Base-by-base conservation (phyloP, 2,113 vertebrate genomes). In the Psittacus erithacus region DNA sequence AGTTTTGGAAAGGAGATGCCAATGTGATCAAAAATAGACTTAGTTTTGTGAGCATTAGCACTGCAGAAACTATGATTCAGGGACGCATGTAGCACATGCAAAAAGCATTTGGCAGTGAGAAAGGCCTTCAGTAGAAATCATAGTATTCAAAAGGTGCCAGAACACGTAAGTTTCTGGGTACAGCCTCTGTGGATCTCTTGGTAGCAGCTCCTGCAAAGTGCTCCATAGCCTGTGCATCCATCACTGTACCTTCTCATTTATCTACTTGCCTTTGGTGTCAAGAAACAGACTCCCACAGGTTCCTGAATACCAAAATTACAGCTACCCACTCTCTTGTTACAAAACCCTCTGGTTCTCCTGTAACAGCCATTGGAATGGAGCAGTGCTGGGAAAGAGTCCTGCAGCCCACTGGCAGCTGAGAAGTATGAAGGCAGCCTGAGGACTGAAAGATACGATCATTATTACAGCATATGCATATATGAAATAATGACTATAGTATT, bases 101-200 rank as follows among this genome's bases (percentile, higher is more conserved):
- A 69, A 96, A 93, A 88, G 24, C 49, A 82, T 84, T 60, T 91
- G 91, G 65, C 52, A 91, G 64, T 29, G 38, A 47, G 43, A 86
- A 84, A 22, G 33, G 68, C 77, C 83, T 86, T 80, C 23, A 60
- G 93, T 74, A 86, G 92, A 75, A 86, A 64, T 50, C n/a, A 17
- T 7, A 23, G 60, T 38, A 59, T 67, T 83, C 68, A 63, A 15
- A 60, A 82, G 44, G 65, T 88, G 78, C 55, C 80, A 91, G 92
- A 81, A 93, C 4, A 5, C 9, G 0, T 77, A 62, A 49, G 76
- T 23, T 50, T 69, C 73, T 82, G 73, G 69, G 65, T 78, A 46
- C 5, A 3, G 91, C 60, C 86, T 59, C 47, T 3, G 1, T 7
- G 1, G 35, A 83, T 68, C 0, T 0, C 53, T 50, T 59, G 69